phyloP scores from a whole-genome alignment of 92 coral and sea anemone species.

The Phenganax subtilis region DNA sequence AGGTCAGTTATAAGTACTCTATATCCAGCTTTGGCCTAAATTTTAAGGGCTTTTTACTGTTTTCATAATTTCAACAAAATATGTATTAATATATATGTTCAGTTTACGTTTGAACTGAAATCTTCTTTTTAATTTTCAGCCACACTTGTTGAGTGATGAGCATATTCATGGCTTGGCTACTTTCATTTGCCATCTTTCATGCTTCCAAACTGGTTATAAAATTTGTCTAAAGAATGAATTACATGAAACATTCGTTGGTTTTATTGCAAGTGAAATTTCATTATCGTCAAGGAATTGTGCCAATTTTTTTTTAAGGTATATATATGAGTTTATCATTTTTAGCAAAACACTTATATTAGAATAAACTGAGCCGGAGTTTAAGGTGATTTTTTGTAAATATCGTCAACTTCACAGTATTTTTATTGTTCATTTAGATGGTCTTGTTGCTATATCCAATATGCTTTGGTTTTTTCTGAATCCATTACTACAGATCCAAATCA shows the following conservation, averaged over 20 bases:
- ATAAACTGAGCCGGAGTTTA: not conserved
- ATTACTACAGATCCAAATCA: too few species aligned
- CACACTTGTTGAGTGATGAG: slow-evolving; percentile 34
- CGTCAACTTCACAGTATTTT: not conserved
- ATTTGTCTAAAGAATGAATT: slow-evolving; percentile 38
- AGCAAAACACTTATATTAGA: not conserved
- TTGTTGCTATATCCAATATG: slow-evolving; percentile 22
- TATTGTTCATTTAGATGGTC: slow-evolving; percentile 10
- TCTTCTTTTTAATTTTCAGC: slow-evolving; percentile 17
- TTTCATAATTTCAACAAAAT: not conserved
- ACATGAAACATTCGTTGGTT: slow-evolving; percentile 49
- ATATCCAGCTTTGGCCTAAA: not conserved
- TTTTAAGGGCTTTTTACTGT: not conserved
- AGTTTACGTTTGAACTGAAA: not conserved
- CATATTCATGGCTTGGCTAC: slow-evolving; percentile 56
- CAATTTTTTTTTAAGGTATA: slow-evolving; percentile 58
- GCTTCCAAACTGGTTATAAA: slow-evolving; percentile 7
- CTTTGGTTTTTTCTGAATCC: slow-evolving; percentile 7
- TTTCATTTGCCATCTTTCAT: slow-evolving; percentile 56
- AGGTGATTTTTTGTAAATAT: not conserved
- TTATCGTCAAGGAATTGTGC: slow-evolving; percentile 46
- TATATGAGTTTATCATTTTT: not conserved
- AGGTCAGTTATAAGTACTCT: slow-evolving; percentile 43
- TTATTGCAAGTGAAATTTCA: slow-evolving; percentile 47
- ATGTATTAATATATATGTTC: not conserved